phyloP scores from a whole-genome alignment of 2,113 vertebrate species.

The Pseudopipra pipra region DNA sequence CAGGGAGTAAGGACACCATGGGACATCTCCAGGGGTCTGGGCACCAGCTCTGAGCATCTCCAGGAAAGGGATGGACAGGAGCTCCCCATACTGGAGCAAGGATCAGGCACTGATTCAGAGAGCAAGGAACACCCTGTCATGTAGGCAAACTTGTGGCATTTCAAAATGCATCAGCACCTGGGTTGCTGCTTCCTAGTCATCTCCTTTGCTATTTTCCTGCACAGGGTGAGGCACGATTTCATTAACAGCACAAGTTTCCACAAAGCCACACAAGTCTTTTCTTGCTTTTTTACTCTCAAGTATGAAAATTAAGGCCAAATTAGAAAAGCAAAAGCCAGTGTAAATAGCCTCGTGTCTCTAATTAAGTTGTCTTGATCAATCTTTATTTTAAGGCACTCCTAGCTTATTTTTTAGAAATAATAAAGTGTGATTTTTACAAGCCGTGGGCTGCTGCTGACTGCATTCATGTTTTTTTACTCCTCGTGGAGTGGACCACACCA shows the following conservation, averaged over 20 bases:
- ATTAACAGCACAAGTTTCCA: neutral
- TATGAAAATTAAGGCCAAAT: constrained; percentile 34
- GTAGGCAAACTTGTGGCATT: neutral
- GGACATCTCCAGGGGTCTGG: neutral
- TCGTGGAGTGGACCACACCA: fast-evolving
- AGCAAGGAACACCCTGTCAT: neutral
- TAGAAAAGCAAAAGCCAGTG: neutral
- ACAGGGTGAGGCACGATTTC: neutral
- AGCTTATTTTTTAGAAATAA: neutral
- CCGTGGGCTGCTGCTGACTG: neutral
- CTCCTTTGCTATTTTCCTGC: neutral
- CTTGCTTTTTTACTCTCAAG: neutral
- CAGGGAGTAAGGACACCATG: fast-evolving
- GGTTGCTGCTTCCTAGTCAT: neutral
- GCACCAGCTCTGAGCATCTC: neutral
- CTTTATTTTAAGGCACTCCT: neutral
- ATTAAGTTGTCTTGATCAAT: constrained; percentile 11
- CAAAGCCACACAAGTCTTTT: neutral
- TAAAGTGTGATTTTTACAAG: neutral
- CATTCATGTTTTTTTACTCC: neutral
- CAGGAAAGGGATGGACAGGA: neutral
- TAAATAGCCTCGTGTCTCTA: neutral
- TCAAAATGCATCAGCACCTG: neutral
- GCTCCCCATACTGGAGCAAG: neutral
- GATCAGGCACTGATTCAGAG: neutral